These are phyloP conservation scores for Osmoderma eremita DNA, from an alignment of 2,888 invertebrate genomes.

Conservation along the genomic window DNA sequence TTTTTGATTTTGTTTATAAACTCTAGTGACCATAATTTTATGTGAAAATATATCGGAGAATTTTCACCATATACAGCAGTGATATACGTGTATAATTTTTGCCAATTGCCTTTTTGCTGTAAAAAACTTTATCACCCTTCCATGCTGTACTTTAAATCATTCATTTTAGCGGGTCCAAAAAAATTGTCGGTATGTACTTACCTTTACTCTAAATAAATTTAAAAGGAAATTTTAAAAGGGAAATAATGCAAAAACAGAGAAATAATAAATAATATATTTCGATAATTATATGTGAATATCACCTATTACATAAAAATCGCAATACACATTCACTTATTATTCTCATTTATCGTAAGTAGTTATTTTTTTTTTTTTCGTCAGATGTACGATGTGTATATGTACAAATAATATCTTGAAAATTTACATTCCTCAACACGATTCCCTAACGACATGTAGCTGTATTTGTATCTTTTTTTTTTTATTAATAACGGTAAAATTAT, in stretches of 20 bases:
- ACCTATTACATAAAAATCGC: conserved; percentile 31
- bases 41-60: no score
- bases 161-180: no score
- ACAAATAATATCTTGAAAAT: conserved; percentile 20
- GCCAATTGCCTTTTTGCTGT: no score
- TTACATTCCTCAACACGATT: conserved; percentile 7
- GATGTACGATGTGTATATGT: conserved; percentile 12
- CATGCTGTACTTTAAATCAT: no score
- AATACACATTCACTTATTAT: conserved; percentile 26
- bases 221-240: background rate
- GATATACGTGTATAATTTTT: no score
- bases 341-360: conserved; percentile 5
- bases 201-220: no score
- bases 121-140: no score
- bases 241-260: background rate
- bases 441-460: background rate
- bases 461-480: background rate
- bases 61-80: no score
- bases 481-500: background rate
- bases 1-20: no score
- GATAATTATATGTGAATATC: conserved; percentile 20
- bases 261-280: conserved; percentile 29
- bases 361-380: conserved; percentile 7
- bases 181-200: no score
- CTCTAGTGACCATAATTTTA: no score